Evolutionary conservation across 2,888 invertebrate species (phyloP).

Genomic region (Dynastes tityus): DNA sequence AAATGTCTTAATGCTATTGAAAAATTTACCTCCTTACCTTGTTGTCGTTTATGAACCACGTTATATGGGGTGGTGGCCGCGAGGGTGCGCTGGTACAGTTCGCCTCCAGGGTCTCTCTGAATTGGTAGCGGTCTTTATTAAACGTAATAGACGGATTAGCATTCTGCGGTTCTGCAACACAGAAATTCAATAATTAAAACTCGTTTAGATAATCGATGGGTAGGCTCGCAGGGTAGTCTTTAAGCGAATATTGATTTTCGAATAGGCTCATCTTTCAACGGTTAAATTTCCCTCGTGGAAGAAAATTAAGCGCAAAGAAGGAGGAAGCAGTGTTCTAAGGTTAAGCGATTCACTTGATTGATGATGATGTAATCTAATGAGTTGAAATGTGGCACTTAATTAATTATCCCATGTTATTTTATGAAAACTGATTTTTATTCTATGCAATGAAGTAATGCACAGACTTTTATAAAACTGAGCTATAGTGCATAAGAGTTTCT

Average conservation of each 20-base stretch:
- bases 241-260: slow-evolving; percentile 23
- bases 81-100: slow-evolving; percentile 84
- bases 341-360: slow-evolving; percentile 11
- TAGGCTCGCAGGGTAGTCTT: not conserved
- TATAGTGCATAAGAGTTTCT: no score
- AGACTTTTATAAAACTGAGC: not conserved
- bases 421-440: not conserved
- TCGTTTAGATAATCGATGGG: slow-evolving; percentile 20
- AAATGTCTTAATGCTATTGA: no score
- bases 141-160: slow-evolving; percentile 82
- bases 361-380: slow-evolving; percentile 23
- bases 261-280: slow-evolving; percentile 7
- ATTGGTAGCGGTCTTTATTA: slow-evolving; percentile 77
- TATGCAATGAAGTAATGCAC: not conserved
- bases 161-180: slow-evolving; percentile 76
- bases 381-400: slow-evolving; percentile 14
- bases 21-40: slow-evolving; percentile 72
- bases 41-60: slow-evolving; percentile 84
- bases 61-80: slow-evolving; percentile 82
- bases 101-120: slow-evolving; percentile 80
- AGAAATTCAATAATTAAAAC: slow-evolving; percentile 38
- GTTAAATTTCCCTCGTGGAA: not conserved
- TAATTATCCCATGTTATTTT: not conserved
- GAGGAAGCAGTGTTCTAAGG: not conserved
- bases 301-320: slow-evolving; percentile 7